Base-by-base conservation (phyloP, 2,797 vertebrate species). In the Falco peregrinus region DNA sequence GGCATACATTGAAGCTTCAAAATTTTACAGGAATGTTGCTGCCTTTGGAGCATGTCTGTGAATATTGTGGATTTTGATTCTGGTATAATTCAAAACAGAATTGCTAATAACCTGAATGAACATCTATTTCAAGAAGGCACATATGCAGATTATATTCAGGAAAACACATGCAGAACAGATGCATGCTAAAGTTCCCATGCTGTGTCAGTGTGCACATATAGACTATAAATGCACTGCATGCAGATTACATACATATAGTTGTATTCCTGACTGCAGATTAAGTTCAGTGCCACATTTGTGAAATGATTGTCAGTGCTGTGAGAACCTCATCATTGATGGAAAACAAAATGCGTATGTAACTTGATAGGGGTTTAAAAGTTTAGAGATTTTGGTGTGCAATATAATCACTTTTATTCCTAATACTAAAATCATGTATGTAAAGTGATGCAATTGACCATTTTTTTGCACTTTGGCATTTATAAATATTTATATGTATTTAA, bases 401-500 rank as follows among this genome's bases (percentile, higher is more conserved):
- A 91, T 31, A 61, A 69, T 94, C 50, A 75, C 63, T 82, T 91
- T 18, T 94, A 48, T 84, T 95, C 87, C 86, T 92, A 63, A 63
- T 88, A 50, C 71, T 97, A 84, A 94, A 95, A 82, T 92, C 11
- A 48, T 76, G 39, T 89, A 17, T 81, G 89, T 93, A 50, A 87
- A 95, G 75, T 71, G 93, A 91, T 89, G 84, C 84, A 75, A 43
- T 94, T 97, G 96, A 96, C 93, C 37, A 2, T 74, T 90, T 60
- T 85, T 89, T 85, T 96, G 94, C 94, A 95, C 94, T 97, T 96
- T 95, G 77, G 83, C 92, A 43, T 91, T 95, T 96, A 78, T 94
- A 88, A 92, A 89, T 95, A 94, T 96, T 96, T 91, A 87, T 95
- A 75, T 95, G 95, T 96, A 93, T 96, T 96, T 96, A 96, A 96